Percentiles rank a stretch among this genome's conserved stretches.
phyloP scores from a whole-genome alignment of 2,113 vertebrate genomes.

The Prietella phreatophila region DNA sequence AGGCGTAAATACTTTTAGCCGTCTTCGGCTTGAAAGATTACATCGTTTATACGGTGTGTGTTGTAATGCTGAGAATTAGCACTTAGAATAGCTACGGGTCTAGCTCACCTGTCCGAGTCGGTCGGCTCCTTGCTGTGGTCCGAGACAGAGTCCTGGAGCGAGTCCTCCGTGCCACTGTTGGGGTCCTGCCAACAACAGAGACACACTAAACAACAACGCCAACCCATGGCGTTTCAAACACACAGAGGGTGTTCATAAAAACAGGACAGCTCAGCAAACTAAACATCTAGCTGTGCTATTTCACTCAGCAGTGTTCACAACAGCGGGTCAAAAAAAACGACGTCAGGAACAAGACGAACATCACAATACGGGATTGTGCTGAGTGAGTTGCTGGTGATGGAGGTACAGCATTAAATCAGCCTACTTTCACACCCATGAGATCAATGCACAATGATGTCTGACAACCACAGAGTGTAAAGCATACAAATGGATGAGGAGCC shows the following conservation, averaged over 20 bases:
- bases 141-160: conserved; percentile 22
- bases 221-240: neutral
- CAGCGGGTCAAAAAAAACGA: conserved; percentile 7
- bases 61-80: neutral
- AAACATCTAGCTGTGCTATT: conserved; percentile 7
- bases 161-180: conserved; percentile 41
- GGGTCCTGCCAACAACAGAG: conserved; percentile 47
- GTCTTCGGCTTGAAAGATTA: neutral
- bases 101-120: conserved; percentile 41
- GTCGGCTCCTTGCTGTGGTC: conserved; percentile 43
- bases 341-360: neutral
- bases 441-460: neutral
- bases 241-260: neutral
- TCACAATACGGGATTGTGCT: neutral
- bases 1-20: neutral
- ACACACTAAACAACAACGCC: neutral
- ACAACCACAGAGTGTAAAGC: neutral
- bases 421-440: neutral
- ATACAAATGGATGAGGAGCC: neutral
- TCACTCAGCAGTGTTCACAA: conserved; percentile 6
- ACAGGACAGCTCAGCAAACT: neutral
- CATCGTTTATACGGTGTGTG: neutral
- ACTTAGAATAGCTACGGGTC: neutral
- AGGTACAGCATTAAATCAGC: neutral
- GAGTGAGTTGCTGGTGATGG: neutral